Percentiles rank a stretch among this genome's conserved stretches.
phyloP scores from a whole-genome alignment of 2,888 invertebrate genomes.

The Athripsodes cinereus region DNA sequence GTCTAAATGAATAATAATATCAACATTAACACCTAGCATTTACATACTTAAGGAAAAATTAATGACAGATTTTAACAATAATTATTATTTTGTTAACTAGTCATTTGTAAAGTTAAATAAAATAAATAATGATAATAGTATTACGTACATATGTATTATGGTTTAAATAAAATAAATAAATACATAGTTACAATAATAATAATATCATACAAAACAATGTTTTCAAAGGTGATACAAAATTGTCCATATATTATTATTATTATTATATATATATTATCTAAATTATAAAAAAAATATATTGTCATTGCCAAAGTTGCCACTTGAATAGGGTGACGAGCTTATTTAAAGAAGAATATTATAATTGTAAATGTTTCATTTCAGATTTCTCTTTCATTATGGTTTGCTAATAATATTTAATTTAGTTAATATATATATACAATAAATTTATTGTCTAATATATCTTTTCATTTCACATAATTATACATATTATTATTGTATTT shows the following conservation, averaged over 20 bases:
- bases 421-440: too few relatives aligned
- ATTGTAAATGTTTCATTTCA: too few relatives aligned
- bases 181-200: background rate
- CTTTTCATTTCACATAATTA: too few relatives aligned
- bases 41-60: too few relatives aligned
- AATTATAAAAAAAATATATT: background rate
- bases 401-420: too few relatives aligned
- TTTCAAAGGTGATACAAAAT: background rate
- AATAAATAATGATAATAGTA: background rate
- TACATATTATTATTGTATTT: too few relatives aligned
- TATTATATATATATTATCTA: background rate
- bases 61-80: too few relatives aligned
- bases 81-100: background rate
- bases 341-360: background rate
- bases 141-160: too few relatives aligned
- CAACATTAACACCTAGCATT: too few relatives aligned
- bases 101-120: background rate
- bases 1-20: too few relatives aligned
- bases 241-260: constrained; percentile 2
- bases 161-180: background rate
- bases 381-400: too few relatives aligned
- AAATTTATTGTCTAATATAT: too few relatives aligned
- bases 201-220: constrained; percentile 2
- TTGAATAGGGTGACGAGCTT: constrained; percentile 1
- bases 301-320: background rate